Evolutionary conservation across 2,888 invertebrate genomes (phyloP).

Genomic region (Chesias legatella): DNA sequence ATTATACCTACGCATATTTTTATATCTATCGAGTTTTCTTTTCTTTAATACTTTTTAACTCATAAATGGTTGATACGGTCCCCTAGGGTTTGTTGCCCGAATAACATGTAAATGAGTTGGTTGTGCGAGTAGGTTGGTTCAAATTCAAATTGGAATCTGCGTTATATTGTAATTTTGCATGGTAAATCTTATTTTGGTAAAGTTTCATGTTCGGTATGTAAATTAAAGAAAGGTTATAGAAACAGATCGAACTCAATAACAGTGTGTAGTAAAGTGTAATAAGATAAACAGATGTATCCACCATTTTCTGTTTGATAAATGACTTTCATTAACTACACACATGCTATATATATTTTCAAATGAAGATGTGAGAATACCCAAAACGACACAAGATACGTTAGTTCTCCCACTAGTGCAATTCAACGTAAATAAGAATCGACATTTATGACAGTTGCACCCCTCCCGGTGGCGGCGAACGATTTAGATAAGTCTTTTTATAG

Average conservation of each 20-base stretch:
- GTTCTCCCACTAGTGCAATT: constrained; percentile 53
- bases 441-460: constrained; percentile 71
- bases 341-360: constrained; percentile 12
- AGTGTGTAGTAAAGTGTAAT: neutral
- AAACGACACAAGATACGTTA: constrained; percentile 27
- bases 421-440: constrained; percentile 72
- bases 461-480: constrained; percentile 65
- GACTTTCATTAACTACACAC: constrained; percentile 2
- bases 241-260: constrained; percentile 2
- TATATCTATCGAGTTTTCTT: constrained; percentile 75
- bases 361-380: constrained; percentile 9
- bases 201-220: constrained; percentile 30
- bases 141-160: constrained; percentile 62
- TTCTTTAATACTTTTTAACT: constrained; percentile 78
- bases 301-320: neutral
- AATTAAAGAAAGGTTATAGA: constrained; percentile 24
- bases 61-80: constrained; percentile 78
- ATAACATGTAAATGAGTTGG: constrained; percentile 78
- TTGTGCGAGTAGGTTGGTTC: constrained; percentile 47
- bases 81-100: constrained; percentile 75
- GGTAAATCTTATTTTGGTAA: constrained; percentile 30
- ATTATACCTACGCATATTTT: constrained; percentile 67
- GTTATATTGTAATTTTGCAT: constrained; percentile 49
- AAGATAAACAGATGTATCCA: constrained; percentile 3
- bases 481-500: constrained; percentile 81